Conservation (phyloP, 2,888 invertebrate species). For the Hirtodrosophila alboralis region DNA sequence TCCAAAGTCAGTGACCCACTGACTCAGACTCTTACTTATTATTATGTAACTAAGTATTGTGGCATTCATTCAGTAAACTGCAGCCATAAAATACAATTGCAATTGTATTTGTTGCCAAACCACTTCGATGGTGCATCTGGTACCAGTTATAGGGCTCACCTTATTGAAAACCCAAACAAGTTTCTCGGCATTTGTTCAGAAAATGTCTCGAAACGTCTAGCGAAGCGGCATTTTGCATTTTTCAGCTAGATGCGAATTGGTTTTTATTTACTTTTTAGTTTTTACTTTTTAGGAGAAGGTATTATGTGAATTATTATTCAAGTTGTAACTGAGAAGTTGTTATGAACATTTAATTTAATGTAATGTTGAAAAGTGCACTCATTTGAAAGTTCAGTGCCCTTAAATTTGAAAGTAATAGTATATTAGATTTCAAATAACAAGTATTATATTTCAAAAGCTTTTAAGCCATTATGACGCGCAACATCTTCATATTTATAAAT, state of each 20-base stretch:
- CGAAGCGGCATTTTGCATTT: slow-evolving; percentile 33
- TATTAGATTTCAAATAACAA: slow-evolving; percentile 1
- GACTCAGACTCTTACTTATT: slow-evolving; percentile 52
- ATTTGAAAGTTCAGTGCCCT: slow-evolving; percentile 3
- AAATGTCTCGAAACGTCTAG: slow-evolving; percentile 39
- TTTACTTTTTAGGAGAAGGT: slow-evolving; percentile 10
- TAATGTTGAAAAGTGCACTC: no score
- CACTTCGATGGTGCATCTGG: slow-evolving; percentile 1
- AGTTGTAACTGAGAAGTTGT: slow-evolving; percentile 13
- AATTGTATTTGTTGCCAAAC: slow-evolving; percentile 12
- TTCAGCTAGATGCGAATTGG: slow-evolving; percentile 2
- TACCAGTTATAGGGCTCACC: slow-evolving; percentile 33
- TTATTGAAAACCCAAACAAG: slow-evolving; percentile 44
- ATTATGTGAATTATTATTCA: slow-evolving; percentile 10
- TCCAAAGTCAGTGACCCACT: slow-evolving; percentile 73
- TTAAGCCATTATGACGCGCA: no score
- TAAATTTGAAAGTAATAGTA: slow-evolving; percentile 1
- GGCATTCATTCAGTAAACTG: slow-evolving; percentile 59
- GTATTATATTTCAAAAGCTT: not conserved
- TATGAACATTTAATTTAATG: no score
- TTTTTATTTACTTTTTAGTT: slow-evolving; percentile 23
- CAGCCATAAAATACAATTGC: slow-evolving; percentile 26
- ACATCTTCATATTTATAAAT: no score
- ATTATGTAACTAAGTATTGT: slow-evolving; percentile 59
- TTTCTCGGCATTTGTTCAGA: slow-evolving; percentile 54